Evolutionary conservation across 2,113 vertebrate species (phyloP).

Genomic region (Platichthys stellatus): DNA sequence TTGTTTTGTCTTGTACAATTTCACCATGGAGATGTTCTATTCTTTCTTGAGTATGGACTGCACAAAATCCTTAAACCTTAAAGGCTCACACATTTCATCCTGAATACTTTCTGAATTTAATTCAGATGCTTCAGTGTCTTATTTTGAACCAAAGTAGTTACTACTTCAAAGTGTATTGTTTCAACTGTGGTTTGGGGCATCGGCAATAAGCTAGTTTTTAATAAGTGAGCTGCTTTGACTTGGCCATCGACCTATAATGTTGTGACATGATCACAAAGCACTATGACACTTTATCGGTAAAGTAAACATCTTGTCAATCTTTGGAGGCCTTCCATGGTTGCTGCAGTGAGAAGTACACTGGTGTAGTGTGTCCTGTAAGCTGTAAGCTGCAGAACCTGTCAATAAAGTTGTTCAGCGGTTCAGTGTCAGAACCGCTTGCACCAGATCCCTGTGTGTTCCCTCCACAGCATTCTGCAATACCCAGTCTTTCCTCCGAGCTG

Average conservation of each 20-base stretch:
- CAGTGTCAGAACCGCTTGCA: constrained; percentile 74
- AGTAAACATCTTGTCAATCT: constrained; percentile 51
- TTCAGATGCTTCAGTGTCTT: constrained; percentile 38
- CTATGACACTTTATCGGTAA: constrained; percentile 38
- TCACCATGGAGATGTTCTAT: constrained; percentile 66
- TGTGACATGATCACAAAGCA: constrained; percentile 55
- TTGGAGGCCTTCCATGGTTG: constrained; percentile 61
- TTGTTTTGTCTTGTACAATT: constrained; percentile 71
- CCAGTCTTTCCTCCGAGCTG: constrained; percentile 43
- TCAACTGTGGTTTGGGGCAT: constrained; percentile 43
- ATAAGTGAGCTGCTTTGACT: constrained; percentile 38
- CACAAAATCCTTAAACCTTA: constrained; percentile 40
- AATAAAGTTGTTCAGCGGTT: constrained; percentile 81
- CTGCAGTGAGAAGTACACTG: constrained; percentile 72
- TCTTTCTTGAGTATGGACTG: constrained; percentile 66
- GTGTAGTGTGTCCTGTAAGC: constrained; percentile 79
- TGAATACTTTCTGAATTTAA: constrained; percentile 21
- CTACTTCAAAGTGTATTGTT: constrained; percentile 42
- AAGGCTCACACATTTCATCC: constrained; percentile 32
- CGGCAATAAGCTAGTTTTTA: constrained; percentile 33
- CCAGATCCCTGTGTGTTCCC: constrained; percentile 82
- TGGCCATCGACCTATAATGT: constrained; percentile 35
- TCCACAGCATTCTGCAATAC: constrained; percentile 68
- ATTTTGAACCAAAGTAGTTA: constrained; percentile 11
- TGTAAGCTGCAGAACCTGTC: constrained; percentile 82